Evolutionary conservation across 2,797 vertebrate genomes (phyloP), one percentile per base, ranked within the genome.

Genomic region (Sebastes trivittatus): DNA sequence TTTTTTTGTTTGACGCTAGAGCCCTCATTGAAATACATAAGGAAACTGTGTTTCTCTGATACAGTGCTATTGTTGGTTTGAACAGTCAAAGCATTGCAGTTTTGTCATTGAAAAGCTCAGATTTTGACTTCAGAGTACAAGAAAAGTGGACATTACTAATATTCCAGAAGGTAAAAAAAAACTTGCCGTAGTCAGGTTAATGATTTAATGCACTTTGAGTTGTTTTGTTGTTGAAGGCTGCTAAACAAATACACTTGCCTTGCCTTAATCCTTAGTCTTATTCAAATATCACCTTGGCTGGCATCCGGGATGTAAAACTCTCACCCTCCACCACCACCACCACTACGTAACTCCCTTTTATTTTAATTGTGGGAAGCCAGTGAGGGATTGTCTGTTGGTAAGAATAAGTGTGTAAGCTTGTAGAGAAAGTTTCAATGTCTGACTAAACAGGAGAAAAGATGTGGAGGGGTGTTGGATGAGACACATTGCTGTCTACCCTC

Each of bases 201-300:
- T 64, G 32, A 63, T 72, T 60, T 63, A 63, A 65, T 72, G 7
- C 20, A 20, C 20, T 46, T 29, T 46, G 42, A 65, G 30, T 6
- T 23, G 5, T 18, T 11, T 29, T 70, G 14, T 56, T 65, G 10
- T 61, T 42, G 10, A 58, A 80, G 32, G 18, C 5, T 66, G 46
- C 42, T 32, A 30, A 25, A 49, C 34, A 78, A 67, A 70, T 66
- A 52, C 18, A 7, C 16, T 46, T 46, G 16, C 42, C 42, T 46
- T 46, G 42, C 42, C 10, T 49, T 27, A 29, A 2, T 5, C 11
- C 16, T 30, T 11, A 67, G 25, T 63, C 22, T 67, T 62, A 32
- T 30, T 61, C 29, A 72, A 72, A 80, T 69, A 54, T 65, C 32
- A 64, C 14, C 23, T 29, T 61, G 29, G 52, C 52, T 80, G 36